phyloP scores from a whole-genome alignment of 2,113 vertebrate species.

The Oreochromis spilurus region DNA sequence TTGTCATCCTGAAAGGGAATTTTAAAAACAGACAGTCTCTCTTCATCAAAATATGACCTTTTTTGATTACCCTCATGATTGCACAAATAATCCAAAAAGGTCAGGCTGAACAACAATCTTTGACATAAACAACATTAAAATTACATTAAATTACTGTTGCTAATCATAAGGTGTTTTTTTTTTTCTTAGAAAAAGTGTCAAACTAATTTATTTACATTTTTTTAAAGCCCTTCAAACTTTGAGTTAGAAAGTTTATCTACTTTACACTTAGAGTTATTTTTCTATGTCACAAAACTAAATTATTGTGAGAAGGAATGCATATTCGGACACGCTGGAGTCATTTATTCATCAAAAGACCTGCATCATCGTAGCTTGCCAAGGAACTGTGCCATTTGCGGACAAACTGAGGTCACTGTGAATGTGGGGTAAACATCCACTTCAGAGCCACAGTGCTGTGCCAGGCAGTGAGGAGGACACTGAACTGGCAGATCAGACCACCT shows the following conservation, averaged over 20 bases:
- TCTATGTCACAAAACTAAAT: background rate
- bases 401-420: slow-evolving; percentile 41
- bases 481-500: slow-evolving; percentile 50
- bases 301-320: background rate
- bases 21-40: background rate
- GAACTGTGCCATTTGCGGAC: slow-evolving; percentile 34
- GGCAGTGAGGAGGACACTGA: slow-evolving; percentile 32
- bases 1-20: background rate
- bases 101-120: background rate
- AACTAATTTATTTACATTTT: background rate
- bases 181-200: background rate
- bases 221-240: background rate
- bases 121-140: background rate
- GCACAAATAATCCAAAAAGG: background rate
- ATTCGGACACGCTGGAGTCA: background rate
- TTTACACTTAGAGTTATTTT: background rate
- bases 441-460: slow-evolving; percentile 17
- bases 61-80: background rate
- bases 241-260: background rate
- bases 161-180: background rate
- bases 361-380: slow-evolving; percentile 16
- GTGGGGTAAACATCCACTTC: slow-evolving; percentile 41
- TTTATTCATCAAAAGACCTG: slow-evolving; percentile 1
- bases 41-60: background rate
- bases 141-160: background rate